Base-by-base conservation (phyloP, 2,888 invertebrate species). In the Epinotia nisella region DNA sequence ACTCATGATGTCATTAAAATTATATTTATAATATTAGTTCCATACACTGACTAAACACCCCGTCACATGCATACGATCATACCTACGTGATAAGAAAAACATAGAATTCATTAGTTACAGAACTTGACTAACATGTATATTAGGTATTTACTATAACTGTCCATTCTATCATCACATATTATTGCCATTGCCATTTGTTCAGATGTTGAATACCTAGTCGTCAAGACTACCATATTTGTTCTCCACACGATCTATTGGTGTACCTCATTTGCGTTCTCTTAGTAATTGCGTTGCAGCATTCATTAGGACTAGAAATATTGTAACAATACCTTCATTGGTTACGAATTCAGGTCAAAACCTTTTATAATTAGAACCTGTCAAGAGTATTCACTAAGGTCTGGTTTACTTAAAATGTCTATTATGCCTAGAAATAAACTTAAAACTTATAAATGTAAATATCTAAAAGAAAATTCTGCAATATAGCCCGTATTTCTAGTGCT, bases 171-270 rank as follows among this genome's bases (percentile, higher is more conserved):
- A 9, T 58, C 21, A 51, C 51, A 3, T n/a, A 59, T 39, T 35
- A 35, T 59, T n/a, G n/a, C 13, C 13, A 24, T 24, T 56, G 11
- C 11, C n/a, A 11, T 35, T 17, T 17, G n/a, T 59, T 59, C 24
- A 58, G 17, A 35, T 19, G 35, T 60, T 5, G 35, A 51, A n/a
- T 21, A n/a, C n/a, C n/a, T n/a, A 41, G 21, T 24, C 59, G 58
- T 59, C 71, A 59, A 24, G 76, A 78, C 78, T 73, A 77, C 70
- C 68, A 64, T 39, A 70, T 75, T 77, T 79, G 77, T 78, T 80
- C 75, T 65, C 76, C 70, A 76, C 83, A 83, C 83, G 81, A 82
- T 82, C 75, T 81, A 82, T 83, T 81, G 76, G 76, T 77, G 78
- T 78, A 76, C 76, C 70, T 80, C 78, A 77, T 76, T 76, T 77